Percentiles rank a stretch among this genome's conserved stretches.
Conservation (phyloP, 2,888 invertebrate genomes). For the Amphipoea lucens region DNA sequence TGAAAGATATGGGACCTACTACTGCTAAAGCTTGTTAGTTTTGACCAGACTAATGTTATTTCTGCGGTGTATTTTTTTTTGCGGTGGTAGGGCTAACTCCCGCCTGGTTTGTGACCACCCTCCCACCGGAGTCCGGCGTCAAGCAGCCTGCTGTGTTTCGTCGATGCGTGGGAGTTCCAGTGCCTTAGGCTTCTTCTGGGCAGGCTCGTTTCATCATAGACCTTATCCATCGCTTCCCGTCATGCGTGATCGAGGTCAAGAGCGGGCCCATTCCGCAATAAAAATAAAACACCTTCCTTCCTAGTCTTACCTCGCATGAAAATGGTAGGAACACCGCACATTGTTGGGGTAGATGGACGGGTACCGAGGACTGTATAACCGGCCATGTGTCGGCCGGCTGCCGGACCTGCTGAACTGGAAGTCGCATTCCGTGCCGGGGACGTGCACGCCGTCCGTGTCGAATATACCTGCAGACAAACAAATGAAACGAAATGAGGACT, state of each 20-base stretch:
- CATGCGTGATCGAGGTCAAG: too few species aligned
- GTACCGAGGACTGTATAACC: constrained; percentile 97
- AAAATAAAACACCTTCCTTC: too few species aligned
- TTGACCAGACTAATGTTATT: not conserved
- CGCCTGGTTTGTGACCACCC: too few species aligned
- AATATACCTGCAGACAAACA: constrained; percentile 92
- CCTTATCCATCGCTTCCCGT: too few species aligned
- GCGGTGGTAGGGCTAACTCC: too few species aligned
- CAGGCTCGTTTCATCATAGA: too few species aligned
- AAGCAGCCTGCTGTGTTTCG: too few species aligned
- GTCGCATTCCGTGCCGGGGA: constrained; percentile 95
- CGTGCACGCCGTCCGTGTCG: constrained; percentile 94
- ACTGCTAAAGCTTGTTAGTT: not conserved
- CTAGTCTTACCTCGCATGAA: constrained; percentile 93
- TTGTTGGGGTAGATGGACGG: constrained; percentile 98
- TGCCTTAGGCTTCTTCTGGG: too few species aligned
- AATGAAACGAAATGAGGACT: constrained; percentile 6
- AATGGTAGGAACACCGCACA: constrained; percentile 96
- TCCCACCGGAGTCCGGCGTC: too few species aligned
- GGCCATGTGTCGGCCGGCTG: constrained; percentile 92
- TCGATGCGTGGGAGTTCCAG: too few species aligned
- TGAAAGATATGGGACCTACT: not conserved
- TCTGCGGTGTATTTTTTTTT: too few species aligned
- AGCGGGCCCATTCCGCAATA: too few species aligned
- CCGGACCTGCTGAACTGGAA: constrained; percentile 95